Base-by-base conservation (phyloP, 2,888 invertebrate genomes). In the Marronus borbonicus region DNA sequence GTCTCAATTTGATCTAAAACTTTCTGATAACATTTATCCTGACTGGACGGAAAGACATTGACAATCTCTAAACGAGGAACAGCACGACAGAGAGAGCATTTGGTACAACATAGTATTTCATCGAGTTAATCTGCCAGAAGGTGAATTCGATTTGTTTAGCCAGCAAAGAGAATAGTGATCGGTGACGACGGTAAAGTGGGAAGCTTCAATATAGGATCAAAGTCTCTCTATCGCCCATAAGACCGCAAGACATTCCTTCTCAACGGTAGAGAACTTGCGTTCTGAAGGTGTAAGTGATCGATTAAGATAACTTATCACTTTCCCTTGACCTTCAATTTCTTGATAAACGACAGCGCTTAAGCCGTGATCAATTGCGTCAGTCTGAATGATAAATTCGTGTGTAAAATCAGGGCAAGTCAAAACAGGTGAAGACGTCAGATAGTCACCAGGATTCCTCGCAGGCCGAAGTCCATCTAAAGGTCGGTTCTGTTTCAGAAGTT, bases 81-180 rank as follows among this genome's bases (percentile, higher is more conserved):
- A 17, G 17, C 17, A 17, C 17, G 17, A 17, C 17, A 17, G 24
- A 24, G 24, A 2, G 24, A 24, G 24, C 24, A 24, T 24, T 1
- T 0, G 24, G 24, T 24, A 24, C 24, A 24, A 24, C 1, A 24
- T 24, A 2, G 24, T 2, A 24, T 24, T 24, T 24, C 2, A 24
- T 24, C 31, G 28, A 31, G 66, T 44, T 39, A 66, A 39, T 0
- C 49, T 3, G 10, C 44, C 66, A 17, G 20, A 20, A 39, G 66
- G 66, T 8, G 39, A n/a, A 66, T 39, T 68, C 3, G 66, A 58
- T 36, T 76, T 76, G 17, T 52, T 65, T 7, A 76, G 39, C 76
- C 76, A 76, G 17, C 65, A 17, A 20, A 76, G 50, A 0, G 76
- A 76, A 14, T 76, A 39, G 17, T 76, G 76, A 58, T 76, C 55